phyloP scores from a whole-genome alignment of 53 echinoderm and acorn worm species.

The Paracentrotus lividus region DNA sequence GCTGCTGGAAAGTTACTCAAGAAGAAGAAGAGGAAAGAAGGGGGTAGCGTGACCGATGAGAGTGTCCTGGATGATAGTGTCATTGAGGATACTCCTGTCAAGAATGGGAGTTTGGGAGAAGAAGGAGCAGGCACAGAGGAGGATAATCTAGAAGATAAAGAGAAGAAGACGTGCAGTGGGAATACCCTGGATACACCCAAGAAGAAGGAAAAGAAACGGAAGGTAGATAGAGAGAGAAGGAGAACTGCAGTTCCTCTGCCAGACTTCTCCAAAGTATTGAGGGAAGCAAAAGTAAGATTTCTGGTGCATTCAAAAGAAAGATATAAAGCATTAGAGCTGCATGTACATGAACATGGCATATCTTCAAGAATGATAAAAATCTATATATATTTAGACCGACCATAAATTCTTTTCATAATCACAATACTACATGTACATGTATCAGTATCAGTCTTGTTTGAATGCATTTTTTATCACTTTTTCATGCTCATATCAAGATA shows the following conservation, averaged over 20 bases:
- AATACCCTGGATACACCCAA: conserved; percentile 43
- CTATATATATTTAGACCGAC: no score
- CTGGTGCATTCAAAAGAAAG: background rate
- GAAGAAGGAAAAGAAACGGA: conserved; percentile 57
- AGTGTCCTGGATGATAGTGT: conserved; percentile 51
- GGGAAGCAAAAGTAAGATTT: conserved; percentile 46
- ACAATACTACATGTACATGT: no score
- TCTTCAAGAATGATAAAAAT: no score
- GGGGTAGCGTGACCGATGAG: conserved; percentile 11
- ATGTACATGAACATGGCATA: background rate
- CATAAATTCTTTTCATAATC: no score
- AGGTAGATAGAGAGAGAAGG: conserved; percentile 55
- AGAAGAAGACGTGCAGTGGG: background rate
- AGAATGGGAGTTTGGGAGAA: conserved; percentile 23
- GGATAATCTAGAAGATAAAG: background rate
- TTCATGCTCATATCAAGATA: no score
- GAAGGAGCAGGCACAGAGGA: background rate
- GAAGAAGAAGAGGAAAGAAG: conserved; percentile 57
- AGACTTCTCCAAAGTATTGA: conserved; percentile 66
- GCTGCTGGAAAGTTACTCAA: conserved; percentile 32
- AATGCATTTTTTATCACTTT: no score
- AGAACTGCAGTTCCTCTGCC: conserved; percentile 44
- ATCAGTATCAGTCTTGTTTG: no score
- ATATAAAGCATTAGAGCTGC: background rate
- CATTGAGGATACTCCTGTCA: background rate